These are phyloP conservation scores for Thecophora atra DNA, from an alignment of 2,888 invertebrate species.

Conservation along the genomic window DNA sequence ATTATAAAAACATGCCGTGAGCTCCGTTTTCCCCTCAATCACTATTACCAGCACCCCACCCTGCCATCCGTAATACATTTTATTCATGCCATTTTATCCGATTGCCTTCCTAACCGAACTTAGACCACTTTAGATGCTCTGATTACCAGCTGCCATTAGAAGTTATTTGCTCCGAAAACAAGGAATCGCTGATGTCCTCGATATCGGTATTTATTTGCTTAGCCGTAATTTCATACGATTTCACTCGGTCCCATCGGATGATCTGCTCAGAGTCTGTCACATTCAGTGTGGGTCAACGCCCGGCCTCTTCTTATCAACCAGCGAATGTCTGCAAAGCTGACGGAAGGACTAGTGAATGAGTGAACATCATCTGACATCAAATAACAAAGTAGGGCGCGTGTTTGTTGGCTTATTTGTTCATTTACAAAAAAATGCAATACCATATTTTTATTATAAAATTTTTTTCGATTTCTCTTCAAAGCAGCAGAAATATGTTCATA, in stretches of 20 bases:
- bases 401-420: slow-evolving; percentile 14
- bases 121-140: background rate
- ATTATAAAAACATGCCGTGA: slow-evolving; percentile 3
- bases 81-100: background rate
- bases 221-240: no score
- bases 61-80: background rate
- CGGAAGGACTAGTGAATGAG: no score
- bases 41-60: background rate
- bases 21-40: background rate
- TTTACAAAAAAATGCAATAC: slow-evolving; percentile 7
- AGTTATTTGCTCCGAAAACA: slow-evolving; percentile 5
- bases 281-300: no score
- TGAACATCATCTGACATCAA: no score
- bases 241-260: no score
- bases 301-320: no score
- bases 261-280: no score
- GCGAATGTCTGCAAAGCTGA: no score
- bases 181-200: no score
- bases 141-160: background rate
- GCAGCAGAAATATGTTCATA: background rate
- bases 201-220: no score
- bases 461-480: background rate
- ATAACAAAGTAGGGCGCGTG: background rate
- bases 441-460: background rate
- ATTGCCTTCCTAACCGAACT: background rate